phyloP scores from a whole-genome alignment of 2,797 vertebrate species.

The Setipinna tenuifilis region DNA sequence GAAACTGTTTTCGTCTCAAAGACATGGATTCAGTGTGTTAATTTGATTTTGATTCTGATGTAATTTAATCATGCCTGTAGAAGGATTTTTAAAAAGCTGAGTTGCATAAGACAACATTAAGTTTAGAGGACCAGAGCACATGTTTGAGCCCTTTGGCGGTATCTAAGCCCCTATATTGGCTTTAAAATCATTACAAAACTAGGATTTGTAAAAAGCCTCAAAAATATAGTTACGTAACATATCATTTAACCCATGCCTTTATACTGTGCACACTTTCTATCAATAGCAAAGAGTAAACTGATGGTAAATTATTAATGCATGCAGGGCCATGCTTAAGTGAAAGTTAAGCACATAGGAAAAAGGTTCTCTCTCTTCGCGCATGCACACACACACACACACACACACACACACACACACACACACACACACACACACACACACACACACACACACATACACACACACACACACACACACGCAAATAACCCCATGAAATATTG shows the following conservation, averaged over 20 bases:
- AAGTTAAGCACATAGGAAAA: neutral
- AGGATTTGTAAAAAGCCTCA: neutral
- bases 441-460: too few species aligned
- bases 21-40: neutral
- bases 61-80: constrained; percentile 7
- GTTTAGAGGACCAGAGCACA: neutral
- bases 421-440: too few species aligned
- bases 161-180: neutral
- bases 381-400: too few species aligned
- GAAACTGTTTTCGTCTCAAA: constrained; percentile 13
- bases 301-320: neutral
- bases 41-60: neutral
- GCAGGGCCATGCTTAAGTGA: neutral
- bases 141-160: neutral
- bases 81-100: constrained; percentile 1
- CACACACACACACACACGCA: neutral
- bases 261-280: constrained; percentile 2
- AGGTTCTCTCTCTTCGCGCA: neutral
- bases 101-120: neutral
- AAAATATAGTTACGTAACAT: neutral
- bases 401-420: too few species aligned
- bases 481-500: constrained; percentile 19
- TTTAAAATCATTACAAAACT: neutral
- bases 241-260: neutral
- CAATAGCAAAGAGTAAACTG: neutral